phyloP scores from a whole-genome alignment of 1,140 invertebrate genomes.

The Drosophila rhopaloa region DNA sequence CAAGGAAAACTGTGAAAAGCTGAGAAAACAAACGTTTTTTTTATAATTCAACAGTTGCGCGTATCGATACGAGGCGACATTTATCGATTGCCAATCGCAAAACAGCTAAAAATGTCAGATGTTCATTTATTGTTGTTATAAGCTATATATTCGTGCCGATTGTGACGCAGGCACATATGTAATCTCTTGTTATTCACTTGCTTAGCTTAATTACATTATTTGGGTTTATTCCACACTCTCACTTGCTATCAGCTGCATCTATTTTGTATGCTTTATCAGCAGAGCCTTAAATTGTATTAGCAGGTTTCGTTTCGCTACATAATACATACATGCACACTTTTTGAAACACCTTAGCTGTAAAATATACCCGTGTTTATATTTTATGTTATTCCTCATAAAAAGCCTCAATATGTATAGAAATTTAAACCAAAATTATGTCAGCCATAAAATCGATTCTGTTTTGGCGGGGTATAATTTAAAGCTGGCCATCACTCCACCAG shows the following conservation, averaged over 20 bases:
- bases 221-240: background rate
- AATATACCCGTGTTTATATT: too few relatives aligned
- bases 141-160: background rate
- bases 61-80: background rate
- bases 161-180: conserved; percentile 6
- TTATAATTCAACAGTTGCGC: conserved; percentile 16
- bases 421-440: too few relatives aligned
- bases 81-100: conserved; percentile 3
- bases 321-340: too few relatives aligned
- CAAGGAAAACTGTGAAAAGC: conserved; percentile 7
- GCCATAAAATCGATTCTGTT: background rate
- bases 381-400: too few relatives aligned
- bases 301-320: background rate
- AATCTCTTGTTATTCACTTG: conserved; percentile 4
- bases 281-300: background rate
- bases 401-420: too few relatives aligned
- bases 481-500: background rate
- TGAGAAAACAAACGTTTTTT: conserved; percentile 5
- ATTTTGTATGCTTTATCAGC: background rate
- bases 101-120: conserved; percentile 2
- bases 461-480: background rate
- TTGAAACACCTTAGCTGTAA: too few relatives aligned
- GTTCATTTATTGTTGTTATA: background rate
- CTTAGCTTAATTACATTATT: background rate
- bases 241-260: conserved; percentile 1